These are phyloP conservation scores for Sipunculus nudus DNA, from an alignment of 2,888 invertebrate species.

Conservation along the genomic window DNA sequence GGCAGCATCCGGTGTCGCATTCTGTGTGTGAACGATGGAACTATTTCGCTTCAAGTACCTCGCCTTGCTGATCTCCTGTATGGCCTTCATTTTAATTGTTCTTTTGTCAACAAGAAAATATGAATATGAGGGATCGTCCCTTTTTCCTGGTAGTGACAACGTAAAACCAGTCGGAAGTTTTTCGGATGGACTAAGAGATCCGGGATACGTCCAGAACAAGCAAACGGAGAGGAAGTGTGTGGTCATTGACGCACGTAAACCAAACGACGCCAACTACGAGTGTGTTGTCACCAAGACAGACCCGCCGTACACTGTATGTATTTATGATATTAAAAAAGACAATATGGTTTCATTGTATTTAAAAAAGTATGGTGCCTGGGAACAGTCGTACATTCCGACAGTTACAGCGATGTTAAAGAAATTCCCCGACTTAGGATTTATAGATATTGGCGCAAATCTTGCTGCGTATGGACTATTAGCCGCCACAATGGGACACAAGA, in stretches of 20 bases:
- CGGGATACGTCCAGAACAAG: too few relatives aligned
- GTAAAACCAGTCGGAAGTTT: too few relatives aligned
- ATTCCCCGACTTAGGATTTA: neutral
- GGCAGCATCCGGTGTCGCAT: too few relatives aligned
- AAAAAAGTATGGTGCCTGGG: neutral
- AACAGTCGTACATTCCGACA: neutral
- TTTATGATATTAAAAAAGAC: neutral
- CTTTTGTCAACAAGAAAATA: too few relatives aligned
- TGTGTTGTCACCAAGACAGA: neutral
- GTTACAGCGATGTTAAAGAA: neutral
- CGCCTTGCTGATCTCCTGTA: too few relatives aligned
- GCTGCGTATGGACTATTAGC: neutral
- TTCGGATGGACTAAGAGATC: too few relatives aligned
- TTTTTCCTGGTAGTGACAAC: too few relatives aligned
- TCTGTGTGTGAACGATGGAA: too few relatives aligned
- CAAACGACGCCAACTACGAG: neutral
- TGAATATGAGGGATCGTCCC: too few relatives aligned
- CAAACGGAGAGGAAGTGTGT: neutral
- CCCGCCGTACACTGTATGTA: neutral
- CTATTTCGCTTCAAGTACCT: too few relatives aligned
- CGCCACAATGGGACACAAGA: neutral
- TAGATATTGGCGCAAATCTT: neutral
- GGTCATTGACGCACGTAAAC: neutral
- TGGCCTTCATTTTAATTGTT: too few relatives aligned
- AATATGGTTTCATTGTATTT: neutral